Base-by-base conservation (phyloP, 2,113 vertebrate species). In the Neogale vison region DNA sequence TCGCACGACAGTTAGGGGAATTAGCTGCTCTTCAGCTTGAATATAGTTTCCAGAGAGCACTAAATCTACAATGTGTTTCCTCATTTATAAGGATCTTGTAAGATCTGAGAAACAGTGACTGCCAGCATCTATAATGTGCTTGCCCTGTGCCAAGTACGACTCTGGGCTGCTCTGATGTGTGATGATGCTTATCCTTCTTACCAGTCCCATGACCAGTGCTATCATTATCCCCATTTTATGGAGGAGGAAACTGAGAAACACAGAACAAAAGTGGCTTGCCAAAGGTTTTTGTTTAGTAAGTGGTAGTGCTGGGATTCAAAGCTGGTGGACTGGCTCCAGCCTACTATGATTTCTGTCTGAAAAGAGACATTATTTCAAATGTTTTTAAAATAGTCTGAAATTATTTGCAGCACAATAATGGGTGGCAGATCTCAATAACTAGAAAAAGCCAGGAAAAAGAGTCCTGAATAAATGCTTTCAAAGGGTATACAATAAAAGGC, bases 281-380 rank as follows among this genome's bases (percentile, higher is more conserved):
- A 69, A 9, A 42, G 81, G 26, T 34, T 92, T 79, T 50, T 11
- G 42, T 24, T 1, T 21, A 29, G 36, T 45, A 65, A 76, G 42
- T 50, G 76, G n/a, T 0, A 50, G 61, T n/a, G 29, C 50, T 69
- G 88, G 24, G 52, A 36, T 34, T 95, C 77, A 45, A 42, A 52
- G 63, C 23, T 67, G 42, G 65, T 10, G 8, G 83, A 55, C 63
- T 47, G 76, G 21, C 23, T 77, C 52, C 15, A 77, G 72, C n/a
- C 52, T 87, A 92, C 39, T 55, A 2, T 47, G 39, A 50, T 82
- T 88, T 92, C 91, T 59, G 3, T 84, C 91, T 88, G 52, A 76
- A 97, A 45, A 74, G 47, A 80, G 57, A 67, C 10, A 47, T 20
- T 79, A 74, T 86, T 92, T 91, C 82, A 95, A 88, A 89, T 86